Conservation (phyloP, 1,140 invertebrate genomes). For the Archegozetes longisetosus region DNA sequence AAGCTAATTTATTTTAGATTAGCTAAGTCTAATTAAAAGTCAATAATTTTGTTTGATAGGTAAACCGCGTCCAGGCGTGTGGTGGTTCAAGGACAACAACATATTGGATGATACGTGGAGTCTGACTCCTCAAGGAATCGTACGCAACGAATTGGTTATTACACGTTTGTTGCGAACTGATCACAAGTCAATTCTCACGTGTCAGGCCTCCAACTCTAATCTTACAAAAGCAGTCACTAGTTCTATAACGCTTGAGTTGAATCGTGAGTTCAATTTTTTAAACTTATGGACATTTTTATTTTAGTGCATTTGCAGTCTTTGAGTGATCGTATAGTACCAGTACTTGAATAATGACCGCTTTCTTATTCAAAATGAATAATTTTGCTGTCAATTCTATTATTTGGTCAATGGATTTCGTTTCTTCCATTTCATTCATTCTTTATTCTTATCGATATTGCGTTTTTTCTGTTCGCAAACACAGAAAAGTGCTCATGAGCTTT, state of each 20-base stretch:
- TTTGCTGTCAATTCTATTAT: too few species aligned
- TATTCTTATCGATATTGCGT: too few species aligned
- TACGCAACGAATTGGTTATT: slow-evolving; percentile 44
- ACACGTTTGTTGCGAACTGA: slow-evolving; percentile 53
- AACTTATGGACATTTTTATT: slow-evolving; percentile 5
- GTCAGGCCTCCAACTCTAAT: slow-evolving; percentile 62
- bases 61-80: slow-evolving; percentile 54
- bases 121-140: slow-evolving; percentile 33
- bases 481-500: too few species aligned
- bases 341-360: too few species aligned
- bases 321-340: too few species aligned
- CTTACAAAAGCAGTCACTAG: slow-evolving; percentile 42
- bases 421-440: too few species aligned
- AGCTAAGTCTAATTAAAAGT: too few species aligned
- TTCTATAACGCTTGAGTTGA: slow-evolving; percentile 57
- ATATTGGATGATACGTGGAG: slow-evolving; percentile 65
- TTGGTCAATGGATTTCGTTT: too few species aligned
- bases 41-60: slow-evolving; percentile 37
- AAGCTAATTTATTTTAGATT: too few species aligned
- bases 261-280: slow-evolving; percentile 44
- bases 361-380: too few species aligned
- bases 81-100: slow-evolving; percentile 52
- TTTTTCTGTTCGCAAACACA: too few species aligned
- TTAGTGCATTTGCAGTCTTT: too few species aligned
- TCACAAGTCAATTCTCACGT: slow-evolving; percentile 62